Percentiles rank a stretch among this genome's conserved stretches.
Evolutionary conservation across 2,797 vertebrate species (phyloP).

Genomic region (Microcaecilia unicolor): DNA sequence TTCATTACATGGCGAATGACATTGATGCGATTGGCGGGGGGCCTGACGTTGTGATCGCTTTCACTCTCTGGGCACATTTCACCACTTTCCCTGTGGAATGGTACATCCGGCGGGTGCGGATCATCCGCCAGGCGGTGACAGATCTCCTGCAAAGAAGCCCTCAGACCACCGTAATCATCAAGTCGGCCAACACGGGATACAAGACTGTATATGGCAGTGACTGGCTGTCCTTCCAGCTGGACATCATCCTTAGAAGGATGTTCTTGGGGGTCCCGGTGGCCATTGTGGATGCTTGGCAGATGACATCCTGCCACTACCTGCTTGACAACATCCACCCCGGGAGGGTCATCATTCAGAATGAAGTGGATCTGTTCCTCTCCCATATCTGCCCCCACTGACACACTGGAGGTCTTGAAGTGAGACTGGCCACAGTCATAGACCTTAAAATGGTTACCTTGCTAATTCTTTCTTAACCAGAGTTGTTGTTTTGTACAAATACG

Average conservation of each 20-base stretch:
- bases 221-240: conserved; percentile 40
- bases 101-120: conserved; percentile 11
- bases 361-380: conserved; percentile 36
- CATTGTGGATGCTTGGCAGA: conserved; percentile 40
- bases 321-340: conserved; percentile 20
- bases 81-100: conserved; percentile 18
- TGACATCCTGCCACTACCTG: conserved; percentile 40
- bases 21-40: conserved; percentile 24
- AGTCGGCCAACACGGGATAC: conserved; percentile 42
- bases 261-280: conserved; percentile 28
- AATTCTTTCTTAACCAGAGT: no score
- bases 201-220: conserved; percentile 39
- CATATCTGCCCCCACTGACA: conserved; percentile 32
- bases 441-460: no score
- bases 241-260: conserved; percentile 22
- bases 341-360: conserved; percentile 19
- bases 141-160: conserved; percentile 18
- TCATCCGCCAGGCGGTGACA: conserved; percentile 11
- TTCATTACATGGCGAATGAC: conserved; percentile 29
- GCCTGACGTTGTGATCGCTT: conserved; percentile 17
- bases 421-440: no score
- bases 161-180: conserved; percentile 22
- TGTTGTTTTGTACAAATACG: no score
- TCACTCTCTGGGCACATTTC: conserved; percentile 33
- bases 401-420: no score